These are phyloP conservation scores for Molanna angustata DNA, from an alignment of 2,888 invertebrate genomes.

Conservation along the genomic window DNA sequence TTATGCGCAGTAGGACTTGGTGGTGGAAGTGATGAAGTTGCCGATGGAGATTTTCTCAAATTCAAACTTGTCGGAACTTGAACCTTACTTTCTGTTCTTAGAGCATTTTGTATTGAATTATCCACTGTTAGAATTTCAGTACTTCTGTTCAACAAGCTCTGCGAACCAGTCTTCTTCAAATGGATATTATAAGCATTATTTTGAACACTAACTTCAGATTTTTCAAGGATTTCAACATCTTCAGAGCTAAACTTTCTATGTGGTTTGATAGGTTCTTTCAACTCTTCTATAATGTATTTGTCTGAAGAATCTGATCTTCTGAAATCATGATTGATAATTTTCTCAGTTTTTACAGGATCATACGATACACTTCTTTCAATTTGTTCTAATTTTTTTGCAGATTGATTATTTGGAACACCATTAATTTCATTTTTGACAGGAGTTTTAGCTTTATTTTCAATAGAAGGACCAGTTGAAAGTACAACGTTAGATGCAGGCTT, in stretches of 20 bases:
- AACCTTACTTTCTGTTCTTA: constrained; percentile 13
- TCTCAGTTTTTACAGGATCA: constrained; percentile 27
- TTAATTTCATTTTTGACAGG: constrained; percentile 19
- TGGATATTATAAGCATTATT: constrained; percentile 24
- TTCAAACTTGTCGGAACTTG: constrained; percentile 22
- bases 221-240: constrained; percentile 47
- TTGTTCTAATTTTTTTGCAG: constrained; percentile 13
- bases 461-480: constrained; percentile 59
- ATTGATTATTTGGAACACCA: neutral
- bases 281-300: constrained; percentile 21
- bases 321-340: constrained; percentile 16
- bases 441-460: constrained; percentile 42
- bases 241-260: constrained; percentile 46
- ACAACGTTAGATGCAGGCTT: constrained; percentile 63
- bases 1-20: constrained; percentile 30
- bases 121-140: constrained; percentile 23
- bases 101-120: constrained; percentile 9
- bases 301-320: constrained; percentile 26
- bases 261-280: constrained; percentile 29
- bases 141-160: constrained; percentile 28
- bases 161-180: constrained; percentile 27
- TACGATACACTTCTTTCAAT: constrained; percentile 30
- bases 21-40: constrained; percentile 24
- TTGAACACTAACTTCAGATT: constrained; percentile 31
- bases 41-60: constrained; percentile 19